Percentiles rank a stretch among this genome's conserved stretches.
Conservation (phyloP, 2,888 invertebrate genomes). For the Aromia moschata region DNA sequence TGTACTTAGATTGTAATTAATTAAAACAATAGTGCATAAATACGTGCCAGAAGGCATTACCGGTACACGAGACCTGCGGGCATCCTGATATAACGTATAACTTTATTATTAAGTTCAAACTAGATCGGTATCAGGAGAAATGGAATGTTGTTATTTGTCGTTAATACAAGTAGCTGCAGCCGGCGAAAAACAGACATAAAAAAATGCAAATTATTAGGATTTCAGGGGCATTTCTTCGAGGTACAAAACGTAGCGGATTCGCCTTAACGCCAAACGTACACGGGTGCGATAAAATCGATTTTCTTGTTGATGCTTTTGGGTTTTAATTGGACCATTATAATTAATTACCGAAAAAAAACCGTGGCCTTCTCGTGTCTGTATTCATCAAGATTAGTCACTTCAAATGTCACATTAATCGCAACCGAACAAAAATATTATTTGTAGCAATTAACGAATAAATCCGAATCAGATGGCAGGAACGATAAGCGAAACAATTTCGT, state of each 20-base stretch:
- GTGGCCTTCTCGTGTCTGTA: slow-evolving; percentile 16
- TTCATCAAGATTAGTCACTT: slow-evolving; percentile 25
- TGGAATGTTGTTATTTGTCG: slow-evolving; percentile 23
- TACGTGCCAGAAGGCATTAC: slow-evolving; percentile 34
- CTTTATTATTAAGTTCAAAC: slow-evolving; percentile 30
- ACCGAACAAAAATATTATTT: slow-evolving; percentile 15
- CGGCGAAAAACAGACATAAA: slow-evolving; percentile 7
- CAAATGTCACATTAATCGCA: slow-evolving; percentile 25
- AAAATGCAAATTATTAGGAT: slow-evolving; percentile 9
- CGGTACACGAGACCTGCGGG: slow-evolving; percentile 35
- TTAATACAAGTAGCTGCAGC: slow-evolving; percentile 22
- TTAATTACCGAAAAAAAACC: slow-evolving; percentile 23
- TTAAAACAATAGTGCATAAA: slow-evolving; percentile 41
- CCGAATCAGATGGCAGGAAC: slow-evolving; percentile 2
- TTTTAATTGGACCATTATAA: slow-evolving; percentile 22
- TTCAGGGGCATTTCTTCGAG: slow-evolving; percentile 2
- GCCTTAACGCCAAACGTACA: no score
- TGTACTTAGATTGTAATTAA: slow-evolving; percentile 38
- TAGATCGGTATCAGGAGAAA: slow-evolving; percentile 31
- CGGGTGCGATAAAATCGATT: slow-evolving; percentile 11
- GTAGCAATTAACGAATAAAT: slow-evolving; percentile 24
- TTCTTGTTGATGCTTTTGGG: slow-evolving; percentile 11
- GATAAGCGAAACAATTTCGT: slow-evolving; percentile 4
- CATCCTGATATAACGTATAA: slow-evolving; percentile 24
- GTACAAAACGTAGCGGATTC: no score